Evolutionary conservation across 2,797 vertebrate species (phyloP).

Genomic region (Falco biarmicus): DNA sequence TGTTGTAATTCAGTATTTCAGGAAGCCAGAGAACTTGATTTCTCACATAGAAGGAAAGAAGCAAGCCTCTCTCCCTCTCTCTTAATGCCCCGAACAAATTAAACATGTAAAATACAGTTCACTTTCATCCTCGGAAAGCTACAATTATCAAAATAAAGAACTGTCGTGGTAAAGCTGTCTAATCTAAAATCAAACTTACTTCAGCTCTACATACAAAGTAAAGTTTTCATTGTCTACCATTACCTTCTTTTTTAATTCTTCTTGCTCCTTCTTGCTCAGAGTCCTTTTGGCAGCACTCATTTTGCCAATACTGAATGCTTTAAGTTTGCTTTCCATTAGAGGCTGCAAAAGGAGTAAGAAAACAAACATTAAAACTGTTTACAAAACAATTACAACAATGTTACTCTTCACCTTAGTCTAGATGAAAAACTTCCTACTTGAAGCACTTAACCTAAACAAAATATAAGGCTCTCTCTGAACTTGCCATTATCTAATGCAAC

Average conservation of each 20-base stretch:
- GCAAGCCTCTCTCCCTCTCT: not conserved
- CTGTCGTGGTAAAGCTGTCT: not conserved
- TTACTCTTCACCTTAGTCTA: not conserved
- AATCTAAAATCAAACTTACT: not conserved
- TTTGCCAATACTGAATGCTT: slow-evolving; percentile 97
- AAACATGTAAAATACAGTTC: not conserved
- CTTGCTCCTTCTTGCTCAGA: slow-evolving; percentile 97
- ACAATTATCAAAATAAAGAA: not conserved
- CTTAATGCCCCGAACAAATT: not conserved
- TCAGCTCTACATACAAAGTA: not conserved
- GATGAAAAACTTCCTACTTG: not conserved
- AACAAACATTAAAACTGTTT: slow-evolving; percentile 18
- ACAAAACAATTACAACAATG: not conserved
- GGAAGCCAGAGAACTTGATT: not conserved
- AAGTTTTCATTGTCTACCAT: not conserved
- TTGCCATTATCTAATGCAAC: not conserved
- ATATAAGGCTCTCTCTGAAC: not conserved
- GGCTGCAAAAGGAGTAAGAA: slow-evolving; percentile 79
- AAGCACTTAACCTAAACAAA: not conserved
- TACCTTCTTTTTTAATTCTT: slow-evolving; percentile 99
- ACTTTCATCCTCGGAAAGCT: not conserved
- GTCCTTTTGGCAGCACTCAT: slow-evolving; percentile 96
- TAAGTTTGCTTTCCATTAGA: slow-evolving; percentile 94
- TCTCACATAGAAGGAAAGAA: not conserved
- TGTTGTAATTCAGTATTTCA: not conserved